Conservation (phyloP, 1,140 invertebrate species). For the Daktulosphaira vitifoliae region DNA sequence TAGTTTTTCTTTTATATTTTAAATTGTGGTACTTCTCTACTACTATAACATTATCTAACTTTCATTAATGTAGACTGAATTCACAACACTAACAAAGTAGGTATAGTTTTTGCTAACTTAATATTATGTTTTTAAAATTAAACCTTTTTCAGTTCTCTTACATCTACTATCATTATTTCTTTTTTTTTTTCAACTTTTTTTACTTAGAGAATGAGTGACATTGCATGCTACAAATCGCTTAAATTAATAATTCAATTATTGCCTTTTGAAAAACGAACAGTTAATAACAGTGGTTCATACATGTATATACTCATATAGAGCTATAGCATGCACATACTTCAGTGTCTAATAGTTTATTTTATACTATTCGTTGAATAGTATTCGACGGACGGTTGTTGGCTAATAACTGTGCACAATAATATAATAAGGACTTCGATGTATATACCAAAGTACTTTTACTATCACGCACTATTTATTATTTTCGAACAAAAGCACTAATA, state of each 20-base stretch:
- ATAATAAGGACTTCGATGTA: constrained; percentile 15
- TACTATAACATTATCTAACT: too few species aligned
- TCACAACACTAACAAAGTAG: too few species aligned
- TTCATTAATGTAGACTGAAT: too few species aligned
- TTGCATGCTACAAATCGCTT: constrained; percentile 20
- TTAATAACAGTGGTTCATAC: constrained; percentile 4
- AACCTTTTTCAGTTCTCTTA: too few species aligned
- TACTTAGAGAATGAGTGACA: constrained; percentile 8
- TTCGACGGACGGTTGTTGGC: neutral
- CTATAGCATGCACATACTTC: constrained; percentile 11
- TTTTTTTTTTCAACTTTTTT: neutral
- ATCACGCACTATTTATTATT: constrained; percentile 22
- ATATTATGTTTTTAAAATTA: too few species aligned
- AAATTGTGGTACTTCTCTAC: too few species aligned
- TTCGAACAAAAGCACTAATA: neutral
- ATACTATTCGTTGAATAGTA: too few species aligned
- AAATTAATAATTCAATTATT: constrained; percentile 30
- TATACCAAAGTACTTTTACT: constrained; percentile 6
- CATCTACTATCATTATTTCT: neutral
- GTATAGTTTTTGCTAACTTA: too few species aligned
- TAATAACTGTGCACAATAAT: constrained; percentile 22
- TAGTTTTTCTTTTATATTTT: too few species aligned
- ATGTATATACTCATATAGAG: neutral
- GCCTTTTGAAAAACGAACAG: neutral
- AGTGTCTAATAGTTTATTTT: constrained; percentile 10